Evolutionary conservation across 2,888 invertebrate genomes (phyloP).

Genomic region (Nephrotoma flavescens): DNA sequence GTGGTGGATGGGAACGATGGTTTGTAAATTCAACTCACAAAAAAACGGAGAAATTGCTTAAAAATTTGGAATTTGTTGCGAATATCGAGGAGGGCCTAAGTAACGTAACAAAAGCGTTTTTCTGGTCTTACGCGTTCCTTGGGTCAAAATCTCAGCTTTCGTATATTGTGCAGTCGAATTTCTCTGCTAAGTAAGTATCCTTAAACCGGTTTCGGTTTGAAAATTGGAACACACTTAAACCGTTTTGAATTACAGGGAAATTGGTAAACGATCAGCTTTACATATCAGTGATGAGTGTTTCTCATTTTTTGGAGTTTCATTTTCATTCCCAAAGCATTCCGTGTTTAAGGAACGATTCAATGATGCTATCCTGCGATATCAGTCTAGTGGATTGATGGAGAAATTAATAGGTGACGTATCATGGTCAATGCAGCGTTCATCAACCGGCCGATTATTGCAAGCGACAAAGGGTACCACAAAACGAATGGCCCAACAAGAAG

Average conservation of each 20-base stretch:
- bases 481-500: constrained; percentile 34
- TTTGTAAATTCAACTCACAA: constrained; percentile 54
- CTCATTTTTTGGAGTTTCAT: constrained; percentile 51
- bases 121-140: constrained; percentile 65
- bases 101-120: constrained; percentile 59
- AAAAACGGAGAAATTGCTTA: constrained; percentile 43
- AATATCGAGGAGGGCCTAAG: constrained; percentile 50
- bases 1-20: constrained; percentile 62
- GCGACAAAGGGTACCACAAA: constrained; percentile 25
- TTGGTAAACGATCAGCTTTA: constrained; percentile 43
- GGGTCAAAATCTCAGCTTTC: constrained; percentile 57
- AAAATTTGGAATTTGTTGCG: constrained; percentile 51
- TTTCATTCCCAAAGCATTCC: constrained; percentile 48
- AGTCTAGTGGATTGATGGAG: constrained; percentile 50
- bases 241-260: constrained; percentile 23
- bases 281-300: constrained; percentile 64
- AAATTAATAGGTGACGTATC: constrained; percentile 56
- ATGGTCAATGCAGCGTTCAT: constrained; percentile 52
- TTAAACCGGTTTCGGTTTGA: constrained; percentile 3
- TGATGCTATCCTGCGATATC: constrained; percentile 40
- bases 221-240: neutral
- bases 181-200: constrained; percentile 39
- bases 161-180: constrained; percentile 58
- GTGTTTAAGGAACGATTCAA: constrained; percentile 47
- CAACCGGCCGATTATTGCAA: constrained; percentile 45